These are phyloP conservation scores for Poeciliopsis paucimaculata DNA, from an alignment of 2,797 vertebrate genomes.

Conservation along the genomic window DNA sequence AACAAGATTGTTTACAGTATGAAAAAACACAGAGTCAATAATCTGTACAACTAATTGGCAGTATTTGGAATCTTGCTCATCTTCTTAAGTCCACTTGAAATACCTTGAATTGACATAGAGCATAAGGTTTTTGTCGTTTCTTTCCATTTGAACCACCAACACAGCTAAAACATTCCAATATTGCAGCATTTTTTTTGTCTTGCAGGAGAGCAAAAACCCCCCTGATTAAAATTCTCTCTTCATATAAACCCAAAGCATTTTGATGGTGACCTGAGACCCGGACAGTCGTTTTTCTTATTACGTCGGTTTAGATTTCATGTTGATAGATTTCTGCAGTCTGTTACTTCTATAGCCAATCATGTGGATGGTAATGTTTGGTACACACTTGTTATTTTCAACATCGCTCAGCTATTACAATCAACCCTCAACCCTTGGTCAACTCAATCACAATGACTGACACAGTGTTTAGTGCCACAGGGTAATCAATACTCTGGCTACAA, in stretches of 20 bases:
- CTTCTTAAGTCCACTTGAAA: neutral
- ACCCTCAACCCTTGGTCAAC: conserved; percentile 36
- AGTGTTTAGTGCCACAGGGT: neutral
- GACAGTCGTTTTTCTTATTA: neutral
- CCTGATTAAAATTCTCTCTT: neutral
- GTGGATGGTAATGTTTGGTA: conserved; percentile 13
- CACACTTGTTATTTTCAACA: conserved; percentile 33
- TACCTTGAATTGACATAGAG: neutral
- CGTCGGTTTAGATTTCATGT: neutral
- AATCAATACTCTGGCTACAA: conserved; percentile 42
- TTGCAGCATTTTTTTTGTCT: neutral
- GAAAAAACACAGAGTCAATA: neutral
- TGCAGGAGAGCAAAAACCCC: neutral
- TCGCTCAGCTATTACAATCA: conserved; percentile 36
- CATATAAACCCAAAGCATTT: neutral
- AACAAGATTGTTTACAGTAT: neutral
- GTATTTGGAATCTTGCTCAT: neutral
- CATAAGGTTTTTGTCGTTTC: neutral
- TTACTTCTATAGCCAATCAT: neutral
- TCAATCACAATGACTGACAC: conserved; percentile 54
- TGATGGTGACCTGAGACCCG: neutral
- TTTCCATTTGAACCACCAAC: neutral
- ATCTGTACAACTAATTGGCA: neutral
- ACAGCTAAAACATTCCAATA: neutral
- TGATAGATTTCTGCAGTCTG: conserved; percentile 2